Base-by-base conservation (phyloP, 2,888 invertebrate genomes). In the Apotomis capreana region DNA sequence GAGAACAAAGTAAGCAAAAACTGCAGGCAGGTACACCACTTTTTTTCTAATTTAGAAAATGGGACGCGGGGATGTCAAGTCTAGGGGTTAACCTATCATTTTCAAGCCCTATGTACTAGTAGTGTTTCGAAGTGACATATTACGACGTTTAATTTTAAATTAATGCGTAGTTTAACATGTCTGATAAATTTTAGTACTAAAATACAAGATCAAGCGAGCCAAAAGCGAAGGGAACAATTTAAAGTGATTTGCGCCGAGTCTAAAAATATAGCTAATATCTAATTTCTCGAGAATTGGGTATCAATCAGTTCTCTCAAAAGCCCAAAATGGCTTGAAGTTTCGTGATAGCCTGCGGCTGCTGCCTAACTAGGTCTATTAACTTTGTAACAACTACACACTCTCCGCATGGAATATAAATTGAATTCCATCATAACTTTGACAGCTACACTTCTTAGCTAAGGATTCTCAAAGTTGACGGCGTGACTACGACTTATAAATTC, bases 361-460 rank as follows among this genome's bases (percentile, higher is more conserved):
- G 12, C 26, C 26, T 61, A 46, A 15, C 9, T 60, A 26, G 52
- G 15, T 55, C 36, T 59, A 37, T 46, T 60, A 65, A 65, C 55
- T 59, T 70, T 60, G 60, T 60, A 15, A 54, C 12, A 61, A 46
- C 65, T 58, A 62, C 55, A 61, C 15, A 60, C 64, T 52, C 52
- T 15, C 26, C 57, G 54, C 46, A 55, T 46, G 49, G 61, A 61
- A 37, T 49, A 57, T 40, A 65, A 71, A 71, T 71, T 67, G 67
- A 57, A 51, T 67, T 65, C 12, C 54, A 61, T 55, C 61, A 44
- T 61, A 57, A 67, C 26, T 67, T 71, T 61, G 55, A 61, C 49
- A 61, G 51, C 26, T 10, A 55, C 49, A 61, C 64, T 64, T 15
- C 65, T 59, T 44, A 52, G 63, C 64, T 64, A 26, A 55, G 59